Evolutionary conservation across 30 jellyfish, hydroid and myxozoan species (phyloP).

Genomic region (Morbakka virulenta): DNA sequence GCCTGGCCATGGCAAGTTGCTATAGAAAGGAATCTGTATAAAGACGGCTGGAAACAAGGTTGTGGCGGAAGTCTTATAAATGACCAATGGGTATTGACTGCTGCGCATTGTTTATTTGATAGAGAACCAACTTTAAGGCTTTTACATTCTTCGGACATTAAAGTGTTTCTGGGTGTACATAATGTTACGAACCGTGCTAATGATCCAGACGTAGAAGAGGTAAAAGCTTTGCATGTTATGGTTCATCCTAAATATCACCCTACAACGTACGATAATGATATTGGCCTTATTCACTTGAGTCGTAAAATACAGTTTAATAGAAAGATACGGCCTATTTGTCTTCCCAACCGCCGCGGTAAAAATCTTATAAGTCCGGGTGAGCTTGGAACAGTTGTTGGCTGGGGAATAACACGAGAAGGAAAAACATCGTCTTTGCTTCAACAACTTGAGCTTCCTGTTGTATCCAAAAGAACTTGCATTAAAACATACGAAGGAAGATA

Average conservation of each 20-base stretch:
- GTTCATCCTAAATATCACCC: slow-evolving; percentile 66
- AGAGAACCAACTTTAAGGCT: slow-evolving; percentile 35
- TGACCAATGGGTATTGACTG: slow-evolving; percentile 97
- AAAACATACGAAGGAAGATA: slow-evolving; percentile 59
- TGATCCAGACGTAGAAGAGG: slow-evolving; percentile 41
- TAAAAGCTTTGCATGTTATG: slow-evolving; percentile 30
- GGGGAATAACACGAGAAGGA: slow-evolving; percentile 86
- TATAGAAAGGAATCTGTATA: slow-evolving; percentile 57
- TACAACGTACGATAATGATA: slow-evolving; percentile 71
- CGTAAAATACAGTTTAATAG: slow-evolving; percentile 46
- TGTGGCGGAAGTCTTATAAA: slow-evolving; percentile 93
- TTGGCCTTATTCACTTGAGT: slow-evolving; percentile 79
- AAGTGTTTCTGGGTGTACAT: slow-evolving; percentile 84
- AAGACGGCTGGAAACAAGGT: slow-evolving; percentile 78
- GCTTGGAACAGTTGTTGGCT: slow-evolving; percentile 86
- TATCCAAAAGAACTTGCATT: slow-evolving; percentile 43
- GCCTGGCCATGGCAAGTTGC: slow-evolving; percentile 99
- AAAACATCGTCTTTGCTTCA: slow-evolving; percentile 48
- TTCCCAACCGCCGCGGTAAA: slow-evolving; percentile 69
- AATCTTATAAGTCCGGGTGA: slow-evolving; percentile 30
- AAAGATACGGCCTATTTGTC: slow-evolving; percentile 80
- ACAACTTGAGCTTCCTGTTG: slow-evolving; percentile 88
- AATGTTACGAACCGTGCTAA: slow-evolving; percentile 52
- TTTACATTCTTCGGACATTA: slow-evolving; percentile 59
- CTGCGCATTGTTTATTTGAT: slow-evolving; percentile 94